Evolutionary conservation across 2,797 vertebrate species (phyloP).

Genomic region (Helarctos malayanus): DNA sequence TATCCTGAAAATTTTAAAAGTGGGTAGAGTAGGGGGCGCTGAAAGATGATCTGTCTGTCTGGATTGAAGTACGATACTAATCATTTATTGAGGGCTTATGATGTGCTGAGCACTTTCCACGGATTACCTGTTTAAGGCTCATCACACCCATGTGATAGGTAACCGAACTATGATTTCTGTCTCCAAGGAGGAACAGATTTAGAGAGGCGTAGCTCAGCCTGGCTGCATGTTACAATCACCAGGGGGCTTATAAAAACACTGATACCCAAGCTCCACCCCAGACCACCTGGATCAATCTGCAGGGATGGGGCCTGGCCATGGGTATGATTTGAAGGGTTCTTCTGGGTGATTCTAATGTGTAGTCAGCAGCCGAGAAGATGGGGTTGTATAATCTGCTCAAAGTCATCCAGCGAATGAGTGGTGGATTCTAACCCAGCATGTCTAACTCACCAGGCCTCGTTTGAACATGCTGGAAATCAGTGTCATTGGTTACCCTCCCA

Average conservation of each 20-base stretch:
- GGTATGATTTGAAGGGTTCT: background rate
- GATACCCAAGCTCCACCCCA: background rate
- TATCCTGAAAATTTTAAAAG: background rate
- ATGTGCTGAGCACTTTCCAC: background rate
- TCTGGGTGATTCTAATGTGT: background rate
- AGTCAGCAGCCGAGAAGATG: background rate
- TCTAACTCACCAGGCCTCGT: background rate
- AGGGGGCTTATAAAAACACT: background rate
- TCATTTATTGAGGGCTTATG: background rate
- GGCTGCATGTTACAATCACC: background rate
- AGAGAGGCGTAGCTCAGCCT: background rate
- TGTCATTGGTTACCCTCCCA: background rate
- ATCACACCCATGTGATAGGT: no score
- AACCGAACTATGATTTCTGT: background rate
- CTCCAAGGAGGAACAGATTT: background rate
- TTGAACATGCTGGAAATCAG: background rate
- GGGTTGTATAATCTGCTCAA: background rate
- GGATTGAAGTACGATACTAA: background rate
- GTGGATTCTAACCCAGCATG: background rate
- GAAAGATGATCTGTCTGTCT: background rate
- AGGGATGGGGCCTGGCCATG: no score
- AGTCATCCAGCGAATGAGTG: background rate
- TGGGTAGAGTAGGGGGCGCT: background rate
- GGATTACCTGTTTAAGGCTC: background rate
- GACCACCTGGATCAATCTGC: background rate